A percentile compares a stretch with the other conserved stretches of the same genome.
These are phyloP conservation scores for Sardina pilchardus DNA, from an alignment of 2,113 vertebrate genomes.

Conservation along the genomic window DNA sequence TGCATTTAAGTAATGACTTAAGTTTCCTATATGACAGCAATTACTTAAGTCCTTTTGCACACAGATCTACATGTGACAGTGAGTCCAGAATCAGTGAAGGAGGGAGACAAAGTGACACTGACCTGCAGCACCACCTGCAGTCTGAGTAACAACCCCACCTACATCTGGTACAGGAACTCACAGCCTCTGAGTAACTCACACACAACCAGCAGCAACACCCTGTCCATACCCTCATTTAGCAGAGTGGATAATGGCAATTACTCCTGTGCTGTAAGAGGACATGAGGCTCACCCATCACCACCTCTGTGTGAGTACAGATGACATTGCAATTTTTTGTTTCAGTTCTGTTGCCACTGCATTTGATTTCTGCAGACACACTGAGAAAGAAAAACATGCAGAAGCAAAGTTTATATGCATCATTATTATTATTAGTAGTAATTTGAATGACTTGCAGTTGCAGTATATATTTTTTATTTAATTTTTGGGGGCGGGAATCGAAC, in stretches of 20 bases:
- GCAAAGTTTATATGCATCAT: no score
- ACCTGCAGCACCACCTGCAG: background rate
- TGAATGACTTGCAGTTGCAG: no score
- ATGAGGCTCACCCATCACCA: background rate
- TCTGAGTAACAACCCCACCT: background rate
- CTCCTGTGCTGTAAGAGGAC: slow-evolving; percentile 17
- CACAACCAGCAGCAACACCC: background rate
- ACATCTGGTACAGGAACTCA: background rate
- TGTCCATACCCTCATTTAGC: background rate
- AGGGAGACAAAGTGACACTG: background rate
- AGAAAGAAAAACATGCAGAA: no score
- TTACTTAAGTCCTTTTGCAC: background rate
- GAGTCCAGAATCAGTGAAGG: background rate
- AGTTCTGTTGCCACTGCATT: no score
- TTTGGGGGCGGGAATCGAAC: no score
- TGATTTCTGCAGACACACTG: no score
- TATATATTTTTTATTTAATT: no score
- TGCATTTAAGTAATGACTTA: background rate
- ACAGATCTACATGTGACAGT: background rate
- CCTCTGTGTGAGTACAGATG: background rate
- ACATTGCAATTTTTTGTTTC: no score
- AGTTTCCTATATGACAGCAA: no score
- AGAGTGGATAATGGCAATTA: background rate
- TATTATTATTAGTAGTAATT: no score
- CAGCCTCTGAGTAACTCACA: background rate